Evolutionary conservation across 2,797 vertebrate species (phyloP).

Genomic region (Esox masquinongy): DNA sequence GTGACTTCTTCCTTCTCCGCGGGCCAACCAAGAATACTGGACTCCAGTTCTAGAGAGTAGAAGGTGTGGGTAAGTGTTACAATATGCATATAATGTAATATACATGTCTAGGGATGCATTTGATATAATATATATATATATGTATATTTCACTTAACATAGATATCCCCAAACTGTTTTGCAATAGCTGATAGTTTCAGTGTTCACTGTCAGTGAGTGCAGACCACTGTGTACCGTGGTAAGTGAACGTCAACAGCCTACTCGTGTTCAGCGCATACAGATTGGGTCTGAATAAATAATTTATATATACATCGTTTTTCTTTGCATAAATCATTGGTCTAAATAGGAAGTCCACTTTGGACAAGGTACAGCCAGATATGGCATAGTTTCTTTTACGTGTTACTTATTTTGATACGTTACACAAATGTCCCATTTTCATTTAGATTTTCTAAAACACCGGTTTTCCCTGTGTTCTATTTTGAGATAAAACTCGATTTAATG

Average conservation of each 20-base stretch:
- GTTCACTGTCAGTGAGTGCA: not conserved
- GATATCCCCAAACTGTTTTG: not conserved
- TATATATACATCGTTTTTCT: not conserved
- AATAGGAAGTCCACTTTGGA: too few species aligned
- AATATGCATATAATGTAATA: not conserved
- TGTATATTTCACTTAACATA: not conserved
- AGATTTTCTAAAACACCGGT: too few species aligned
- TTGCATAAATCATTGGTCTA: not conserved
- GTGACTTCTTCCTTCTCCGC: slow-evolving; percentile 3
- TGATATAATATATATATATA: not conserved
- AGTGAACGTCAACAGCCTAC: not conserved
- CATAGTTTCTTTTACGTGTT: too few species aligned
- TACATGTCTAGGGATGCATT: not conserved
- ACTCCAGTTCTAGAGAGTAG: not conserved
- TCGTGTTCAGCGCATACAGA: not conserved
- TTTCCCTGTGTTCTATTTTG: too few species aligned
- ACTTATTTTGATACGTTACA: too few species aligned
- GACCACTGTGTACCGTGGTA: not conserved
- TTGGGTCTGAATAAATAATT: not conserved
- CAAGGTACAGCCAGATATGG: too few species aligned
- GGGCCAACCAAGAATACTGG: not conserved
- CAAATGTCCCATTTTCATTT: too few species aligned
- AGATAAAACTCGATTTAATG: too few species aligned
- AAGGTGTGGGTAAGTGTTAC: slow-evolving; percentile 6
- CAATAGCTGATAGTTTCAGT: not conserved